Percentiles rank a stretch among this genome's conserved stretches.
Conservation (phyloP, 1,140 invertebrate species). For the Polypedilum pembai region DNA sequence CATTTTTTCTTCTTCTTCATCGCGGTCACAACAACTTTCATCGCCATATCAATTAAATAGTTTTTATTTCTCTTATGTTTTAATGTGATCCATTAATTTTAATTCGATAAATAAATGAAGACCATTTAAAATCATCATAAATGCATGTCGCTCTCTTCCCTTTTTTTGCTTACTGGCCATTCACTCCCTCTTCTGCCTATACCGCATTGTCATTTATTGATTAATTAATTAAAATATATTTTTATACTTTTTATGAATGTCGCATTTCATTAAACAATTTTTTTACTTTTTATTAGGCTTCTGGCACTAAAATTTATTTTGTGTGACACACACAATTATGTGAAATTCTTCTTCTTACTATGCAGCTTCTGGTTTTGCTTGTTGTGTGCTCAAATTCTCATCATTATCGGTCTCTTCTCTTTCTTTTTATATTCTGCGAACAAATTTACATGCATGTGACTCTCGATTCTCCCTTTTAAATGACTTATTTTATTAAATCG, state of each 20-base stretch:
- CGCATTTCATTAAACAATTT: neutral
- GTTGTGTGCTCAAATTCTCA: neutral
- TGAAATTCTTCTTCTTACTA: neutral
- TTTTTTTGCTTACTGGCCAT: neutral
- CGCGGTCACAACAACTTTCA: neutral
- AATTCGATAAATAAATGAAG: slow-evolving; percentile 7
- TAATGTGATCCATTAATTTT: slow-evolving; percentile 19
- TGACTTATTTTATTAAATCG: too few species aligned
- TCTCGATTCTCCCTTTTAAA: too few species aligned
- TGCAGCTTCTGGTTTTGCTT: slow-evolving; percentile 14
- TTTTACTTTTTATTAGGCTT: neutral
- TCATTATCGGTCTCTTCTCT: neutral
- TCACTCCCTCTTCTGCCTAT: neutral
- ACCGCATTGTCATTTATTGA: slow-evolving; percentile 22
- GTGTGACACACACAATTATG: neutral
- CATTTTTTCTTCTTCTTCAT: neutral
- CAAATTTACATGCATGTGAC: too few species aligned
- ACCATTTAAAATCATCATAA: slow-evolving; percentile 7
- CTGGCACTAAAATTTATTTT: slow-evolving; percentile 3
- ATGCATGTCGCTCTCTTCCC: neutral
- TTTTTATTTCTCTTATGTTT: neutral
- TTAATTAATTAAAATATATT: slow-evolving; percentile 24
- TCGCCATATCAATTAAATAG: neutral
- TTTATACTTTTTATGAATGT: neutral
- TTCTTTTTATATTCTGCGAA: too few species aligned